Percentiles rank a stretch among this genome's conserved stretches.
Evolutionary conservation across 1,140 invertebrate species (phyloP).

Genomic region (Achatina immaculata): DNA sequence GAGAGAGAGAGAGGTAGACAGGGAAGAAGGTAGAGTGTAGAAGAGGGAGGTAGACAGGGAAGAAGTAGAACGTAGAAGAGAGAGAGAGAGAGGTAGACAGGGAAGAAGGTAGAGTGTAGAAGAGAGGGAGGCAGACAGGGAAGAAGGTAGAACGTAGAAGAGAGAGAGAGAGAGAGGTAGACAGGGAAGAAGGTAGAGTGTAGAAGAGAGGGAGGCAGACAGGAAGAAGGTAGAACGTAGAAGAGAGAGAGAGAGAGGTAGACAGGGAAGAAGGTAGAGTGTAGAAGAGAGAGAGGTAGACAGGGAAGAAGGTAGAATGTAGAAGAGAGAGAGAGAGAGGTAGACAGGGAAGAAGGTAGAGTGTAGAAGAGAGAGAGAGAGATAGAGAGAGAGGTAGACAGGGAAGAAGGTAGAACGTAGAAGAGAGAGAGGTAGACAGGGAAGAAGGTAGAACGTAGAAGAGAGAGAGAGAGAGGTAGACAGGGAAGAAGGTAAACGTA

Average conservation of each 20-base stretch:
- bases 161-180: background rate
- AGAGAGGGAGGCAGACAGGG: background rate
- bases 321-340: background rate
- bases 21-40: too few species aligned
- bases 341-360: background rate
- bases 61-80: background rate
- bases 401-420: background rate
- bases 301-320: background rate
- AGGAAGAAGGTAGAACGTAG: background rate
- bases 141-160: background rate
- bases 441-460: background rate
- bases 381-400: background rate
- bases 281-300: background rate
- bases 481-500: background rate
- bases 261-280: background rate
- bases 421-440: background rate
- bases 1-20: too few species aligned
- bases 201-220: background rate
- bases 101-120: background rate
- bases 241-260: background rate
- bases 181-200: background rate
- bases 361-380: background rate
- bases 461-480: background rate
- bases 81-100: background rate
- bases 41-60: too few species aligned